Evolutionary conservation across 2,797 vertebrate genomes (phyloP), one percentile per base, ranked within the genome.

Genomic region (Alectoris magna): DNA sequence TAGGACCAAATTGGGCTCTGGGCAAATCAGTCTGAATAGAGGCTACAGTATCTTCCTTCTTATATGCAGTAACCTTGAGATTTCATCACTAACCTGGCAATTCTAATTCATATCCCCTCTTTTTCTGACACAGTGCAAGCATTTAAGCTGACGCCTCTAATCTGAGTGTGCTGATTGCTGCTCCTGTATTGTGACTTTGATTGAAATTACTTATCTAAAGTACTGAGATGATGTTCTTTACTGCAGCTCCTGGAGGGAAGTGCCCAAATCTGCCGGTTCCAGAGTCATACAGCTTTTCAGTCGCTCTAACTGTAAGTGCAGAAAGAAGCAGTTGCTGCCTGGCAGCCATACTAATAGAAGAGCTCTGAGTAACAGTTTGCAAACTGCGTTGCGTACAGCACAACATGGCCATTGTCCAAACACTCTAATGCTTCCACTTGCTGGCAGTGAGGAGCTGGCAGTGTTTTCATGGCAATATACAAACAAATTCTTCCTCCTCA

Each of bases 61-160:
- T 74, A 24, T 68, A 6, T 16, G 17, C 24, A 39, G 1, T 82
- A 85, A 71, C 78, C 44, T 93, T 90, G 77, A 93, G 60, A 82
- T 87, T 88, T 93, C 90, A 29, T 87, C 81, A 29, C 83, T 88
- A 75, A 63, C 60, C 49, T 66, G 72, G 76, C 24, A 78, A 73
- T 84, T 88, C 71, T 78, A 76, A 88, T 91, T 84, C 77, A 48
- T 48, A 68, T 84, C 60, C 24, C 34, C 82, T 73, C 51, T 79
- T 88, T 74, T 88, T 87, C 75, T 87, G 87, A 53, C 29, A 24
- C 24, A 31, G 56, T 44, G 71, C 56, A 88, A 77, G 60, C 56
- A 71, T 91, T 84, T 70, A 79, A 84, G 75, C 48, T 53, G 86
- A 26, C 63, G 53, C 24, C 43, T 90, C 39, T 67, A 72, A 94